A percentile compares a stretch with the other conserved stretches of the same genome.
These are phyloP conservation scores for Uropsilus gracilis DNA, from an alignment of 2,113 vertebrate species.

Conservation along the genomic window DNA sequence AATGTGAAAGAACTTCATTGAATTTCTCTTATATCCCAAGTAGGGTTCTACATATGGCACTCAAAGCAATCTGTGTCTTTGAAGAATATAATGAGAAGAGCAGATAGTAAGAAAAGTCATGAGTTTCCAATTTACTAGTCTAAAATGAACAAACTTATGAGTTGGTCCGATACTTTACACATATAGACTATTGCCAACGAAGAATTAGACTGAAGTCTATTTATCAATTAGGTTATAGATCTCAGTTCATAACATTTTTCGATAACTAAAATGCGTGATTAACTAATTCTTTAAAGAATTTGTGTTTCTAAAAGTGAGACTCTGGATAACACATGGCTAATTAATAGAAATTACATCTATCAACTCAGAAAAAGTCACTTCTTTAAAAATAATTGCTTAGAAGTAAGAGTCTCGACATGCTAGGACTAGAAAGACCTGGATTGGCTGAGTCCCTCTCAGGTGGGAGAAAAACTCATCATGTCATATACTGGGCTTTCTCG, in stretches of 20 bases:
- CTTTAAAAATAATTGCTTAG: not conserved
- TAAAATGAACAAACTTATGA: not conserved
- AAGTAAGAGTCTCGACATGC: not conserved
- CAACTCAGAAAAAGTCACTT: not conserved
- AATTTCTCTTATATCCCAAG: not conserved
- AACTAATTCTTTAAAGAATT: constrained; percentile 3
- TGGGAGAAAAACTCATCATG: not conserved
- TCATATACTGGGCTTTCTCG: not conserved
- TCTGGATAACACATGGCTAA: not conserved
- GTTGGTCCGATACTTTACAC: not conserved
- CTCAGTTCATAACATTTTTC: not conserved
- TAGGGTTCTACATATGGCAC: not conserved
- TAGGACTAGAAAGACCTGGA: not conserved
- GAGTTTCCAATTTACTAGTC: not conserved
- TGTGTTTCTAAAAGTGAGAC: not conserved
- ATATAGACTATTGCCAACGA: not conserved
- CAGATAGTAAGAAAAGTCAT: not conserved
- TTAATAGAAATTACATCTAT: not conserved
- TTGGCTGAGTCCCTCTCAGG: not conserved
- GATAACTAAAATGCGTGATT: not conserved
- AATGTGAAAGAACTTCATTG: not conserved
- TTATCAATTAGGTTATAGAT: not conserved
- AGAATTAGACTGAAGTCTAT: not conserved
- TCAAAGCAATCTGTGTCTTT: not conserved
- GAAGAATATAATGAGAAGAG: not conserved